phyloP scores from a whole-genome alignment of 2,797 vertebrate species.

The Pangasius mekongensis region DNA sequence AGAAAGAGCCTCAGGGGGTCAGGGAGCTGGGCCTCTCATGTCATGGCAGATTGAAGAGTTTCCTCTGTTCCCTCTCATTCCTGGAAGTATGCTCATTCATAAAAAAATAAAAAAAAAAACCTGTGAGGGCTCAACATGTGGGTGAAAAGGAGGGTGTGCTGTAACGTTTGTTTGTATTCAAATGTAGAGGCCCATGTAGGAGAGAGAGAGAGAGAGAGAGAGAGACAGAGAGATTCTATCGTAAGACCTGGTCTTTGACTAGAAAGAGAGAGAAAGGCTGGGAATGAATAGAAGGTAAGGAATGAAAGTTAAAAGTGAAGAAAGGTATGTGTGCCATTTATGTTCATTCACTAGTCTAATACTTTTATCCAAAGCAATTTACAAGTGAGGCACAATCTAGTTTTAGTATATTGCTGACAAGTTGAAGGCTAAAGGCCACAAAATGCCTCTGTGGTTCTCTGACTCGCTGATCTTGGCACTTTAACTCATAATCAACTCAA shows the following conservation, averaged over 20 bases:
- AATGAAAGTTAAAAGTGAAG: constrained; percentile 33
- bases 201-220: constrained; percentile 54
- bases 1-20: constrained; percentile 52
- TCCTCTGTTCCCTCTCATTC: constrained; percentile 68
- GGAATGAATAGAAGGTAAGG: constrained; percentile 24
- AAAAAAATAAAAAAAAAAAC: constrained; percentile 43
- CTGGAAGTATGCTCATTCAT: constrained; percentile 74
- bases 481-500: neutral
- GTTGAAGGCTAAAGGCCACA: neutral
- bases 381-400: neutral
- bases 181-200: constrained; percentile 15
- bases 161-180: constrained; percentile 5
- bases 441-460: neutral
- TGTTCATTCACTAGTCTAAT: neutral
- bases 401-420: neutral
- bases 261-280: constrained; percentile 53
- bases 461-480: neutral
- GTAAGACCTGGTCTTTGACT: neutral
- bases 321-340: constrained; percentile 56
- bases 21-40: constrained; percentile 53
- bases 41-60: constrained; percentile 72
- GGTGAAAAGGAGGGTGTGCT: neutral
- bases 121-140: constrained; percentile 40
- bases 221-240: neutral
- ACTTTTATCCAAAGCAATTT: neutral